Percentiles rank a stretch among this genome's conserved stretches.
Conservation (phyloP, 2,888 invertebrate species). For the Aporophyla lueneburgensis region DNA sequence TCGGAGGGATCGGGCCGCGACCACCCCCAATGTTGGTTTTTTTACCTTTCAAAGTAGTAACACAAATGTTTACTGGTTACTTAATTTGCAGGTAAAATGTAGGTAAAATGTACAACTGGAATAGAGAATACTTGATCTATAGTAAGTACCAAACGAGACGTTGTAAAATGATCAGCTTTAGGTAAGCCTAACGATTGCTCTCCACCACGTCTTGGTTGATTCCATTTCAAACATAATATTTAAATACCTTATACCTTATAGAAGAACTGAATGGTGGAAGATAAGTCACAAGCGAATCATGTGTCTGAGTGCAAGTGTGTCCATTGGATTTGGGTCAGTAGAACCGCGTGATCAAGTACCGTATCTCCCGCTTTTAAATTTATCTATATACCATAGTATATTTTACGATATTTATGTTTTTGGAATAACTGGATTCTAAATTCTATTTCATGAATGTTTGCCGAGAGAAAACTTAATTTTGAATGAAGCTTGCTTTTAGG, state of each 20-base stretch:
- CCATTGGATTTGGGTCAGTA: neutral
- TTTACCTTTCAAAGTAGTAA: constrained; percentile 77
- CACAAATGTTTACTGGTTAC: constrained; percentile 72
- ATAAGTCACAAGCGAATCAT: neutral
- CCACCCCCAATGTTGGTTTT: constrained; percentile 81
- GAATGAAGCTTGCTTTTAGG: neutral
- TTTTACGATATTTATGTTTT: neutral
- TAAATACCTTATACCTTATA: neutral
- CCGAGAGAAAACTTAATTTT: constrained; percentile 2
- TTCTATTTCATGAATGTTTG: neutral
- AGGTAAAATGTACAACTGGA: neutral
- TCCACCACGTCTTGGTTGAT: neutral
- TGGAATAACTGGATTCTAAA: neutral
- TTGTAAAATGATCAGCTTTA: neutral
- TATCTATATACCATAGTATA: neutral
- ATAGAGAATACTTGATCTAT: neutral
- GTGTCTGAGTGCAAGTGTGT: neutral
- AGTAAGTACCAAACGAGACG: neutral
- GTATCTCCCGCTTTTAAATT: neutral
- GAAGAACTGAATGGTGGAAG: no score
- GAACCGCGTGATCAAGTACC: neutral
- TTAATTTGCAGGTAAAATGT: neutral
- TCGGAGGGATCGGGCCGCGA: constrained; percentile 76
- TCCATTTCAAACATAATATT: neutral
- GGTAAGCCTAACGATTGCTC: neutral